These are phyloP conservation scores for Onchidella celtica DNA, from an alignment of 2,888 invertebrate genomes.

Conservation along the genomic window DNA sequence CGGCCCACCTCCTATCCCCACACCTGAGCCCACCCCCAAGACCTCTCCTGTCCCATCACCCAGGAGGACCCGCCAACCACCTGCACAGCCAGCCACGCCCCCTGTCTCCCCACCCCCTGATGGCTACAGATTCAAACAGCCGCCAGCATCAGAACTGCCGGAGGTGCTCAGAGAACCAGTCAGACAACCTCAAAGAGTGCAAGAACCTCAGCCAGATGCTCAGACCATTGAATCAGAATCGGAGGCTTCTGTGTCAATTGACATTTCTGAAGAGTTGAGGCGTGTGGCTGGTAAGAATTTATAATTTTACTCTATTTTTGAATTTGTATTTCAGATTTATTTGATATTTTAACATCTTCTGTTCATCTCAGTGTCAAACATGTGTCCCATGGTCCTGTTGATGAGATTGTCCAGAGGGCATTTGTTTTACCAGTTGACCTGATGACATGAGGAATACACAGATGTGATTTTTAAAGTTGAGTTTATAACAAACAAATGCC, in stretches of 20 bases:
- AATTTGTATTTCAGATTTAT: not conserved
- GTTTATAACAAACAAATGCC: too few species aligned
- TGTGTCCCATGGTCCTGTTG: too few species aligned
- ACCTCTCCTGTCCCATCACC: conserved; percentile 50
- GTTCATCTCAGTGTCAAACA: too few species aligned
- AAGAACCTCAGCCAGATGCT: not conserved
- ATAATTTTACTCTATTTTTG: not conserved
- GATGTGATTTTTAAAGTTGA: too few species aligned
- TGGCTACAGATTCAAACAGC: conserved; percentile 29
- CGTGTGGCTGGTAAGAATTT: conserved; percentile 63
- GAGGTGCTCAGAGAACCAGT: not conserved
- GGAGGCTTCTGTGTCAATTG: conserved; percentile 67
- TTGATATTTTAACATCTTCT: too few species aligned
- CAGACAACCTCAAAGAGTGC: conserved; percentile 26
- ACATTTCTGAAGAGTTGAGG: conserved; percentile 68
- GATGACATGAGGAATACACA: too few species aligned
- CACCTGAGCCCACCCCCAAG: conserved; percentile 53
- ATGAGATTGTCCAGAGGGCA: too few species aligned
- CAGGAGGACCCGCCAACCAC: not conserved
- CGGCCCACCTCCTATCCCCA: conserved; percentile 35
- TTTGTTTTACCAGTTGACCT: too few species aligned
- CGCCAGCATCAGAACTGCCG: conserved; percentile 39
- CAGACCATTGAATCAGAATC: conserved; percentile 63
- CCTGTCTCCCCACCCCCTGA: conserved; percentile 48
- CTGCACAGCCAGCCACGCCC: conserved; percentile 43